Evolutionary conservation across 2,797 vertebrate species (phyloP), one percentile per base, ranked within the genome.

Genomic region (Saguinus oedipus): DNA sequence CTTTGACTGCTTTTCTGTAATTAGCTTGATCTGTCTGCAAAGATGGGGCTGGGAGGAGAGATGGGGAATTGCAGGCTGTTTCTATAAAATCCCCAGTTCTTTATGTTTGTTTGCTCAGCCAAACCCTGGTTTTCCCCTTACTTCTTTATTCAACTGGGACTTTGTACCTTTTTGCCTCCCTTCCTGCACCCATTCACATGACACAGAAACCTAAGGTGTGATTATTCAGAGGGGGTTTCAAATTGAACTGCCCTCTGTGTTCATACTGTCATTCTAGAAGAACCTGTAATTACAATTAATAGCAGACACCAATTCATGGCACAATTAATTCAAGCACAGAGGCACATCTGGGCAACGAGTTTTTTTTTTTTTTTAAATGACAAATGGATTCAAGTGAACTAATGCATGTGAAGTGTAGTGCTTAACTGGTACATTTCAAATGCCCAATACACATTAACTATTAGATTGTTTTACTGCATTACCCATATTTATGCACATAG

Each of bases 301-400:
- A 88, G 50, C 64, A 75, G 93, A 83, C 27, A 24, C 53, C 1
- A 46, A 5, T 15, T 61, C 33, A 5, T 83, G 88, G 80, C 36
- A 46, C 30, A 42, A 78, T 81, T 61, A 86, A 87, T 83, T 87
- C 36, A 81, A 59, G 70, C 30, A 39, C 72, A 91, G 88, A 46
- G 83, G 30, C 44, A 30, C 39, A 42, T 79, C 64, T 78, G 42
- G 14, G 27, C 4, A 3, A 55, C 68, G 61, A 89, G 46, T 89
- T 92, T 87, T 24, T 59, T 55, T 59, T 55, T 17, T 93, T 92
- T 89, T 39, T 70, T 75, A 92, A 95, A 72, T 75, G 59, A 76
- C 70, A 84, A 44, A 89, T 48, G 70, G 48, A 87, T 75, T 55
- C 74, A 50, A 79, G 74, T 44, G n/a, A 44, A 92, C 74, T n/a